Evolutionary conservation across 2,797 vertebrate species (phyloP).

Genomic region (Chanos chanos): DNA sequence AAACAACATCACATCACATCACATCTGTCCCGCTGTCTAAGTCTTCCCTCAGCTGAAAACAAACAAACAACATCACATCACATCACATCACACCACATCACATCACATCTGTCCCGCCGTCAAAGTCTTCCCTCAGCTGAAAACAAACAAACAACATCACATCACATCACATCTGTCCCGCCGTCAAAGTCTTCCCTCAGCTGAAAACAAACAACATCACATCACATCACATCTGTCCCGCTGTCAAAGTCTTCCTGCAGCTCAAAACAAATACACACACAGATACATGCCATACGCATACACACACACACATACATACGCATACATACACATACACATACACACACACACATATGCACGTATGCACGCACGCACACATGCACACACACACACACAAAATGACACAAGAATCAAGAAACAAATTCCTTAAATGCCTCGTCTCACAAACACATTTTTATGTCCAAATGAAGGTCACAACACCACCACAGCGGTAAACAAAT

Average conservation of each 20-base stretch:
- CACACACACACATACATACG: background rate
- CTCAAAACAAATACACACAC: no score
- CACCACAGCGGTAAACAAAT: no score
- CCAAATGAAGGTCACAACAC: no score
- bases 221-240: conserved; percentile 76
- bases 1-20: conserved; percentile 33
- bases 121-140: conserved; percentile 84
- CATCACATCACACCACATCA: no score
- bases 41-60: conserved; percentile 79
- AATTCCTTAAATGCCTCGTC: background rate
- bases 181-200: conserved; percentile 85
- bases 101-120: conserved; percentile 76
- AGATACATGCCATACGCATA: background rate
- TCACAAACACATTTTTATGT: background rate
- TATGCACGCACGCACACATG: background rate
- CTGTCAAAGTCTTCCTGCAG: conserved; percentile 85
- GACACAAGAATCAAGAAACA: background rate
- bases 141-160: background rate
- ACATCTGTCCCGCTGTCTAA: conserved; percentile 83
- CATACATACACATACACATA: background rate
- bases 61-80: conserved; percentile 8
- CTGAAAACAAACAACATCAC: conserved; percentile 61
- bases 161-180: conserved; percentile 74
- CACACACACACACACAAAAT: background rate
- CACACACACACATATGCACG: no score